Percentiles rank a stretch among this genome's conserved stretches.
phyloP scores from a whole-genome alignment of 1,140 invertebrate genomes.

The Myzus persicae region DNA sequence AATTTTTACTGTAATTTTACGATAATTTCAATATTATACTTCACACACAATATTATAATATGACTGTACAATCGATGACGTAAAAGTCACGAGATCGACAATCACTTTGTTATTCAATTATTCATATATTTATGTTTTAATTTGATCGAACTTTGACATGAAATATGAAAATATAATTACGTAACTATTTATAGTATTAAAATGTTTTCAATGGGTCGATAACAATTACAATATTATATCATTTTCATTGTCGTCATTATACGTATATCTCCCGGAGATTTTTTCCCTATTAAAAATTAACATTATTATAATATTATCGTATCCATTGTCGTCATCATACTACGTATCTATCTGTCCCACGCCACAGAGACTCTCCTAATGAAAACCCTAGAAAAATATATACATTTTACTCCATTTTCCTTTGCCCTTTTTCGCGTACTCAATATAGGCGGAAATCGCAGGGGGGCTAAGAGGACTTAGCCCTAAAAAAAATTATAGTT shows the following conservation, averaged over 20 bases:
- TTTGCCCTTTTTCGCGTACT: not conserved
- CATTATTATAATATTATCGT: not conserved
- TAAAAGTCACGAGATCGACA: conserved; percentile 41
- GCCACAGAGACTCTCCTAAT: not conserved
- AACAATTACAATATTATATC: not conserved
- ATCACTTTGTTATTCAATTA: conserved; percentile 49
- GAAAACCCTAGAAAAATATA: not conserved
- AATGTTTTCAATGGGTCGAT: not conserved
- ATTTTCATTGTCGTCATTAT: not conserved
- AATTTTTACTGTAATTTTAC: not conserved
- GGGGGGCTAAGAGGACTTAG: too few relatives aligned
- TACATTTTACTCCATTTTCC: not conserved
- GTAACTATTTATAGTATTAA: conserved; percentile 22
- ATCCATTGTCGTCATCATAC: not conserved
- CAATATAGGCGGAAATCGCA: too few relatives aligned
- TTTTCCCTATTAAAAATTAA: not conserved
- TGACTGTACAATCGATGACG: not conserved
- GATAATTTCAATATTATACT: not conserved
- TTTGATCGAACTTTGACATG: conserved; percentile 18
- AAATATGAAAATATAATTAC: conserved; percentile 38
- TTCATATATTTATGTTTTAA: conserved; percentile 3
- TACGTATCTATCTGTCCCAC: not conserved
- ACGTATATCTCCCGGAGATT: not conserved
- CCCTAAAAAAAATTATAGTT: too few relatives aligned
- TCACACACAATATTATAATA: not conserved